These are phyloP conservation scores for Drosophila equinoxialis DNA, from an alignment of 1,140 invertebrate species.

Conservation along the genomic window DNA sequence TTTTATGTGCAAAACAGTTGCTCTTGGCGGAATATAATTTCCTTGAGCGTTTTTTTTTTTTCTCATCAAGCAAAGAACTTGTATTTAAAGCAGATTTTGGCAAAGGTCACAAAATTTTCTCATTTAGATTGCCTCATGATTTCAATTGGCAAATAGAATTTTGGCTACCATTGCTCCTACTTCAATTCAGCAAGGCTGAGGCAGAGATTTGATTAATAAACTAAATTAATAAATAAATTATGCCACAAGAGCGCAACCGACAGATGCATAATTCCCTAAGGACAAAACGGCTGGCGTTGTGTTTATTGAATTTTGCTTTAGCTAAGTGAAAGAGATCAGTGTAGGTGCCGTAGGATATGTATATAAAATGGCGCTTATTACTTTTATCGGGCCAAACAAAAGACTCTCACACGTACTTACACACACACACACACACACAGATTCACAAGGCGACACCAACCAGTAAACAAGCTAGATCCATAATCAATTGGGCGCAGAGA, in stretches of 20 bases:
- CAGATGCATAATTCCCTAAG: constrained; percentile 75
- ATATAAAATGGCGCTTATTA: constrained; percentile 73
- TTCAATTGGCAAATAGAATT: background rate
- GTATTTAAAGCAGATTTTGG: no score
- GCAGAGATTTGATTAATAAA: constrained; percentile 55
- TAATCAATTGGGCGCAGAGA: constrained; percentile 70
- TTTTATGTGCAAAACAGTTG: no score
- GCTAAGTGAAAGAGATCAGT: background rate
- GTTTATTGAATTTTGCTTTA: constrained; percentile 53
- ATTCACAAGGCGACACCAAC: background rate
- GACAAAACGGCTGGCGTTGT: constrained; percentile 54
- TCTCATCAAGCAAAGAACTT: no score
- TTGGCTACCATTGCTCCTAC: background rate
- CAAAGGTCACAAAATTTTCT: background rate
- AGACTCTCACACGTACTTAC: background rate
- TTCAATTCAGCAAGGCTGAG: no score
- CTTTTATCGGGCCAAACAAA: constrained; percentile 68
- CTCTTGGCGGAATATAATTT: no score
- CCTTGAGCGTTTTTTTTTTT: no score
- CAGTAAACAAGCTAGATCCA: constrained; percentile 56
- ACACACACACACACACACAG: constrained; percentile 3
- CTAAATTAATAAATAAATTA: constrained; percentile 79
- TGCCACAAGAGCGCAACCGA: constrained; percentile 22
- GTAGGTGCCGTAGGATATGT: constrained; percentile 27
- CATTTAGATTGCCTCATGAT: background rate